Base-by-base conservation (phyloP, 2,113 vertebrate genomes). In the Steatornis caripensis region DNA sequence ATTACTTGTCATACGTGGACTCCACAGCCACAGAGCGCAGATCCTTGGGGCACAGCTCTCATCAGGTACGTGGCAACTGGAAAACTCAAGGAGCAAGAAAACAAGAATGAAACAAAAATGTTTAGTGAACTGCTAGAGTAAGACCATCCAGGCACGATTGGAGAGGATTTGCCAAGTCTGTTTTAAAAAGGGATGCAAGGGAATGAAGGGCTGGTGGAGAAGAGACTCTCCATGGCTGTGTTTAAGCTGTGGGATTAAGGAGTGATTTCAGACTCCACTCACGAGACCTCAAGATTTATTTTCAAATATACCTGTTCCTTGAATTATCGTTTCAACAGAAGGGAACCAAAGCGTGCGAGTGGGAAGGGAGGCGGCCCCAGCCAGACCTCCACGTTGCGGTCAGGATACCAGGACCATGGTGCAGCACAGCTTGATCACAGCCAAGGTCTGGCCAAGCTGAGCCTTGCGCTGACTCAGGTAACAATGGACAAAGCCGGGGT, bases 321-420 rank as follows among this genome's bases (percentile, higher is more conserved):
- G 29, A 48, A 7, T 11, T 27, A 30, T 2, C 30, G 51, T 27
- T 49, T 49, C 43, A 32, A 22, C 51, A 32, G 68, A 12, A 22
- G 14, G 36, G 58, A 57, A 9, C 16, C 17, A 15, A 4, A 23
- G 36, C 22, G 1, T 3, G 16, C 0, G 2, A 41, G 49, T 3
- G 15, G 75, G 18, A 39, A 43, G 22, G 46, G 34, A 34, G 39
- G 34, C 19, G 41, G 15, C 29, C 48, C 48, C 48, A 48, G 76
- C 30, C 66, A 48, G 66, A 17, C 20, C 57, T 16, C 41, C 57
- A 4, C 2, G 0, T 3, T 15, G 30, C 58, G 51, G 8, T 48
- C 12, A 5, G 57, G 46, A 6, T 5, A 20, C 8, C 27, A 13
- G 37, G n/a, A 4, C 19, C 3, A 0, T 20, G 55, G 57, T 19